A percentile compares a stretch with the other conserved stretches of the same genome.
Conservation (phyloP, 1,140 invertebrate genomes). For the Kradibia gibbosae region DNA sequence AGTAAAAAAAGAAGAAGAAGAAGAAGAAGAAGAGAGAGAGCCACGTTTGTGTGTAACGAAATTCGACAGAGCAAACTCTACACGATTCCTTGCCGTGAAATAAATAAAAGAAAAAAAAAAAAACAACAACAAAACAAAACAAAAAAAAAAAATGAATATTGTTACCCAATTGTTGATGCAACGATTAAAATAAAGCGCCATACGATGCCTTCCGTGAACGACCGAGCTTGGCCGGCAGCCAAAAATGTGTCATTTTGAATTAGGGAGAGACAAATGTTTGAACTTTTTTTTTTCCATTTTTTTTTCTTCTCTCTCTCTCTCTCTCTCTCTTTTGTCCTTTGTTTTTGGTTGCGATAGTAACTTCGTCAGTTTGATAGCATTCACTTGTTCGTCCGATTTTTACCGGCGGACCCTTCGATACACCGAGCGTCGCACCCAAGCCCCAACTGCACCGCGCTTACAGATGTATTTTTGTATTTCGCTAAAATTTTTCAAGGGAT, state of each 20-base stretch:
- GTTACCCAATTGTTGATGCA: constrained; percentile 66
- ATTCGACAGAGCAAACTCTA: too few relatives aligned
- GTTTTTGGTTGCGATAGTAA: not conserved
- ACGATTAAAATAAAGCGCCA: constrained; percentile 59
- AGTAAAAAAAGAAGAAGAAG: too few relatives aligned
- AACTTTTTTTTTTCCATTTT: too few relatives aligned
- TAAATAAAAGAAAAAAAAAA: too few relatives aligned
- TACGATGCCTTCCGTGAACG: constrained; percentile 73
- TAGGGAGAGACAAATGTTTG: constrained; percentile 29
- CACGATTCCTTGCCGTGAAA: constrained; percentile 55
- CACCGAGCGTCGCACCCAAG: constrained; percentile 6
- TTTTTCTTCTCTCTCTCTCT: too few relatives aligned
- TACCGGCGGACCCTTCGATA: not conserved
- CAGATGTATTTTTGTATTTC: constrained; percentile 49
- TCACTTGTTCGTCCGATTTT: constrained; percentile 7
- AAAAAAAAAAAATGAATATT: constrained; percentile 60
- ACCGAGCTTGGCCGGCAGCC: constrained; percentile 72
- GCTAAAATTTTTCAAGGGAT: too few relatives aligned
- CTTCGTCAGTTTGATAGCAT: constrained; percentile 18
- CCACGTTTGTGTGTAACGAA: too few relatives aligned
- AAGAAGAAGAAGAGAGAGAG: too few relatives aligned
- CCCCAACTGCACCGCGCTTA: constrained; percentile 43
- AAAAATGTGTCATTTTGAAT: constrained; percentile 55
- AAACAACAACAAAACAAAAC: too few relatives aligned
- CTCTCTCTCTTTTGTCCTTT: too few relatives aligned